Conservation (phyloP, 2,888 invertebrate genomes). For the Leptopterna dolabrata region DNA sequence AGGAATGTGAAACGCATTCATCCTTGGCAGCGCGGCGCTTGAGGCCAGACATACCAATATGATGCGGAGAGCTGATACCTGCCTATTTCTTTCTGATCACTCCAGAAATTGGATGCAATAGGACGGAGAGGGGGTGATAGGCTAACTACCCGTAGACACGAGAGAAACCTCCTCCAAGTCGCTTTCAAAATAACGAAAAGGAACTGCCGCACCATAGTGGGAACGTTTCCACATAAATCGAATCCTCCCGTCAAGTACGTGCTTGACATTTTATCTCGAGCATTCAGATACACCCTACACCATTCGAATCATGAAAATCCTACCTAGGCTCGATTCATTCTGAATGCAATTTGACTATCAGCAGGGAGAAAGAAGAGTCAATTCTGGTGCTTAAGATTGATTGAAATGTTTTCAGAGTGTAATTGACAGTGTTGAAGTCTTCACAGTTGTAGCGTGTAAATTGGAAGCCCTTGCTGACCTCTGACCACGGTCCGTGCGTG, state of each 20-base stretch:
- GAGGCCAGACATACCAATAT: background rate
- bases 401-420: no score
- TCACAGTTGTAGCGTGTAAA: no score
- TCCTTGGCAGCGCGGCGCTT: background rate
- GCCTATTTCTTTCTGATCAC: slow-evolving; percentile 1
- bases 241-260: slow-evolving; percentile 19
- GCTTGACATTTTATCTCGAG: slow-evolving; percentile 22
- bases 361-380: no score
- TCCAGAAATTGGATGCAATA: slow-evolving; percentile 11
- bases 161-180: background rate
- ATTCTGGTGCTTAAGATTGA: no score
- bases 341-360: background rate
- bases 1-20: background rate
- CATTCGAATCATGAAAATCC: background rate
- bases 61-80: background rate
- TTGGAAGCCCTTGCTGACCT: no score
- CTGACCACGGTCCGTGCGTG: no score
- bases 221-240: slow-evolving; percentile 12
- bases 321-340: background rate
- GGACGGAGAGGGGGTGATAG: background rate
- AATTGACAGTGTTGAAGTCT: no score
- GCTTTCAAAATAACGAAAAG: slow-evolving; percentile 28
- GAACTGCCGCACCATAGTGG: background rate
- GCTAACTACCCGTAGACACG: background rate
- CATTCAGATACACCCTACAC: background rate